These are phyloP conservation scores for Agrotis segetum DNA, from an alignment of 2,888 invertebrate species.

Conservation along the genomic window DNA sequence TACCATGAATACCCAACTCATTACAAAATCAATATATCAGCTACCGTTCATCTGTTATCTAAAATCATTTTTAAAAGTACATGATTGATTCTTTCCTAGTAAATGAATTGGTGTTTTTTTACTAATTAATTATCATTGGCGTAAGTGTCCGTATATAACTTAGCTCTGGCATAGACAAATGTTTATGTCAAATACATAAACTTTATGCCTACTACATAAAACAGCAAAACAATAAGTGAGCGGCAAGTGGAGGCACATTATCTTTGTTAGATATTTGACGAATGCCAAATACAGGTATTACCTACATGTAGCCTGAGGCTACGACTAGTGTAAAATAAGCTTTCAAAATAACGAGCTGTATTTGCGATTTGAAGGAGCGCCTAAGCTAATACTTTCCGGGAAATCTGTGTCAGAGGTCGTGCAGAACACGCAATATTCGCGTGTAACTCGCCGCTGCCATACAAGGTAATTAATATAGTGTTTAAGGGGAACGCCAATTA, in stretches of 20 bases:
- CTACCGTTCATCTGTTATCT: constrained; percentile 49
- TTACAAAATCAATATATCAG: constrained; percentile 36
- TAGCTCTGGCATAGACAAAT: constrained; percentile 60
- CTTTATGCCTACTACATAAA: constrained; percentile 49
- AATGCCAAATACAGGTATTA: constrained; percentile 70
- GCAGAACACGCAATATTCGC: constrained; percentile 77
- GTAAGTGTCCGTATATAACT: constrained; percentile 44
- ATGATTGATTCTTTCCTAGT: constrained; percentile 45
- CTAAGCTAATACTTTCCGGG: constrained; percentile 80
- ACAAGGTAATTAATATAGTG: constrained; percentile 82
- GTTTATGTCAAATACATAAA: constrained; percentile 56
- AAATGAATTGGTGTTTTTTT: constrained; percentile 36
- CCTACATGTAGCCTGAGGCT: constrained; percentile 70
- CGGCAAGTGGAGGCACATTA: constrained; percentile 57
- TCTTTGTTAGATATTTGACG: constrained; percentile 68
- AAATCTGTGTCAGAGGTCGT: constrained; percentile 82
- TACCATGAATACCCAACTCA: constrained; percentile 13
- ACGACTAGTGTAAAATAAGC: constrained; percentile 77
- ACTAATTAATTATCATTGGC: constrained; percentile 45
- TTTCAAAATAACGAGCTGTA: constrained; percentile 83
- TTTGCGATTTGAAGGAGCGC: constrained; percentile 78
- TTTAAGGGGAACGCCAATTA: constrained; percentile 79
- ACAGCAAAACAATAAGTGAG: constrained; percentile 58
- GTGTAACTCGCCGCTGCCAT: constrained; percentile 74
- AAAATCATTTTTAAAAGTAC: constrained; percentile 37